Base-by-base conservation (phyloP, 2,888 invertebrate genomes). In the Ceriagrion tenellum region DNA sequence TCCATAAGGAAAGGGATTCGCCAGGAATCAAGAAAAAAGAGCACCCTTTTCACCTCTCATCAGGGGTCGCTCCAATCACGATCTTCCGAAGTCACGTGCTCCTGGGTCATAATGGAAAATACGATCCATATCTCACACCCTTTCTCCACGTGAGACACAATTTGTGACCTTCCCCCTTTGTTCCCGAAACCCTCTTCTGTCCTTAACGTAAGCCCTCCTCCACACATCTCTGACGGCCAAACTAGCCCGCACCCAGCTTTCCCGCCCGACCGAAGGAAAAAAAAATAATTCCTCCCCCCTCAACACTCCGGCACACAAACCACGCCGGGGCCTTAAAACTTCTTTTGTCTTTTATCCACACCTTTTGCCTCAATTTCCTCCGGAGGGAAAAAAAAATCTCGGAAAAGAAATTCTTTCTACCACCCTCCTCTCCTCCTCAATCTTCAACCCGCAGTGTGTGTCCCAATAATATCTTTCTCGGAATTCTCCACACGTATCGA, bases 271-370 rank as follows among this genome's bases (percentile, higher is more conserved):
- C 16, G 16, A 56, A 12, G 59, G 13, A 12, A 59, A 59, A 59
- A n/a, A 69, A 69, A n/a, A n/a, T n/a, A 4, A 69, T n/a, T 69
- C 13, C 69, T 6, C n/a, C n/a, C 20, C 69, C n/a, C 69, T 69
- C 16, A 20, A 81, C 35, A 18, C 35, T 81, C 81, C 18, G 12
- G 81, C 81, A 81, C 81, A 13, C 81, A 30, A 81, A 35, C 35
- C 81, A 35, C 81, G 35, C 30, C 30, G 35, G 35, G 4, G n/a
- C 16, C 81, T 81, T 81, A 81, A 81, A 81, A 35, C 81, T 81
- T 81, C 81, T 81, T 81, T 81, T 81, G 81, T 81, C 81, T 81
- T 35, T 81, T 81, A 81, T 81, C 81, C 81, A 26, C 81, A 81
- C 81, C 81, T 81, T 59, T 81, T 35, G 35, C 81, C 81, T 81